These are phyloP conservation scores for Kryphioiulus occultus DNA, from an alignment of 2,888 invertebrate species.

Conservation along the genomic window DNA sequence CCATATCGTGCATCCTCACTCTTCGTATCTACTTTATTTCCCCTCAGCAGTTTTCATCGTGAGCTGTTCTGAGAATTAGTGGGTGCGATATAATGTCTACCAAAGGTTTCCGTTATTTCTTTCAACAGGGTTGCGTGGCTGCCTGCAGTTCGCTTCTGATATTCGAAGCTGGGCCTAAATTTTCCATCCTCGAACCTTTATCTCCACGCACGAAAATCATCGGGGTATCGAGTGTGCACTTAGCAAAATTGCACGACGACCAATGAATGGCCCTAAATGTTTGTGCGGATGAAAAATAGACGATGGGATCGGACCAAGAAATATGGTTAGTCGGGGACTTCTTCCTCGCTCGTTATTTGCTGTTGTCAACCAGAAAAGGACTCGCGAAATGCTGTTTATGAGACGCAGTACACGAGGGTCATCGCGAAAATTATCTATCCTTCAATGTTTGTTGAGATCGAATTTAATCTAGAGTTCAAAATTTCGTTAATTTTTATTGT, in stretches of 20 bases:
- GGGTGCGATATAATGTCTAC: background rate
- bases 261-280: conserved; percentile 35
- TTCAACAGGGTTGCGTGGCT: background rate
- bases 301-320: conserved; percentile 21
- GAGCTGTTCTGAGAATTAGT: background rate
- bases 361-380: conserved; percentile 32
- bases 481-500: too few species aligned
- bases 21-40: background rate
- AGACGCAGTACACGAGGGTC: background rate
- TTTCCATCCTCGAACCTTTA: background rate
- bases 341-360: background rate
- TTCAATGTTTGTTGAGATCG: too few species aligned
- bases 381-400: background rate
- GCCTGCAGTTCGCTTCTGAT: background rate
- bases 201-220: conserved; percentile 12
- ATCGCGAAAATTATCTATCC: background rate
- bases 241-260: conserved; percentile 32
- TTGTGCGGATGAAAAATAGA: background rate
- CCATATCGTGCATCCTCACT: background rate
- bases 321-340: background rate
- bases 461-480: too few species aligned
- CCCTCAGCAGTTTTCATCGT: background rate
- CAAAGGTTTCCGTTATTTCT: background rate
- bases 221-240: conserved; percentile 36
- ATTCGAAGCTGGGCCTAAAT: background rate